phyloP scores from a whole-genome alignment of 2,113 vertebrate species.

The Scalopus aquaticus region DNA sequence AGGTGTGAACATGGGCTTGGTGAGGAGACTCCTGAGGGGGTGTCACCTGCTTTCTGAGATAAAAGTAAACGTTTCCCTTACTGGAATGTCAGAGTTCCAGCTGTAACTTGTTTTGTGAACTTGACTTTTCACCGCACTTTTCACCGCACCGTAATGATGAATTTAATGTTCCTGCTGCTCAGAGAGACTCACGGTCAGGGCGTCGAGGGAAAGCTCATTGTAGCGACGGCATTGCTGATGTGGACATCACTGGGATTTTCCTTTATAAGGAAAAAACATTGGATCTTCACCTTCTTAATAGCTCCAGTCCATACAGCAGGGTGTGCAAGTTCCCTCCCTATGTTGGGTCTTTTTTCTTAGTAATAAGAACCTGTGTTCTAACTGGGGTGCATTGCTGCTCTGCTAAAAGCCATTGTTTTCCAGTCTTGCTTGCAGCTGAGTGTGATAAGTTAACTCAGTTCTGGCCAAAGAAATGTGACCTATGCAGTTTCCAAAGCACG shows the following conservation, averaged over 20 bases:
- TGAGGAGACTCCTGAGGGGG: not conserved
- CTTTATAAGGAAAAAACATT: not conserved
- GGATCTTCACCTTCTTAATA: not conserved
- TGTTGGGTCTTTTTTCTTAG: not conserved
- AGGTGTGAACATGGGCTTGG: fast-evolving
- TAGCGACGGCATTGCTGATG: no score
- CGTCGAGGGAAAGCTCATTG: no score
- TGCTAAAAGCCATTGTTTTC: not conserved
- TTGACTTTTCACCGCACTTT: not conserved
- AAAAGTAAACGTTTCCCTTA: not conserved
- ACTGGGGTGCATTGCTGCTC: fast-evolving
- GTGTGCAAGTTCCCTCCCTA: no score
- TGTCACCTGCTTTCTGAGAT: not conserved
- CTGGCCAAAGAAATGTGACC: not conserved
- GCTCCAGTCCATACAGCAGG: not conserved
- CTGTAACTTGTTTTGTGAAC: not conserved
- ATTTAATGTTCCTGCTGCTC: no score
- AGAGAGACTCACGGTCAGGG: no score
- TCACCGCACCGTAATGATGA: no score
- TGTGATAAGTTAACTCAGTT: not conserved
- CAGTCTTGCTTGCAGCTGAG: not conserved
- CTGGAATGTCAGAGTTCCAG: not conserved
- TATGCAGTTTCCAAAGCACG: not conserved
- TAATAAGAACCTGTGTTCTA: not conserved
- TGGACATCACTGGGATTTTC: not conserved